Evolutionary conservation across 2,888 invertebrate species (phyloP).

Genomic region (Tinea semifulvella): DNA sequence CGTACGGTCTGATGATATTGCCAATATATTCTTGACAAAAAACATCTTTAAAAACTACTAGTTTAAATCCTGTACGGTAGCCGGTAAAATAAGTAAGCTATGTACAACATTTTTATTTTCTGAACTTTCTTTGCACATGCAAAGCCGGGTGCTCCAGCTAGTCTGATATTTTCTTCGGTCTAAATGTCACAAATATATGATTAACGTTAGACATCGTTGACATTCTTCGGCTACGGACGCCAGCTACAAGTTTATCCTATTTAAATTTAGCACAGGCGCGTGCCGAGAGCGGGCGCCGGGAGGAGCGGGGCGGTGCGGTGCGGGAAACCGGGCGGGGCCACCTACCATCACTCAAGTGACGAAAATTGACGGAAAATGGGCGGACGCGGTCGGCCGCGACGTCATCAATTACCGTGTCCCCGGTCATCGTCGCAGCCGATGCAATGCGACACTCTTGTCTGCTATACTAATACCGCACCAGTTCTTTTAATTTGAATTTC

Average conservation of each 20-base stretch:
- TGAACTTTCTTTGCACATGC: too few relatives aligned
- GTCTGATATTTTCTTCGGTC: conserved; percentile 26
- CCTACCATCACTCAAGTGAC: conserved; percentile 66
- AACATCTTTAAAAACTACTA: too few relatives aligned
- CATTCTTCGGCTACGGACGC: conserved; percentile 54
- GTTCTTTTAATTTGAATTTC: not conserved
- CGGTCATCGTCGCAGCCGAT: conserved; percentile 38
- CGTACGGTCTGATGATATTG: too few relatives aligned
- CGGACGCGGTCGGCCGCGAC: conserved; percentile 63
- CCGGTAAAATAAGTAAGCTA: too few relatives aligned
- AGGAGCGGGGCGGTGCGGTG: conserved; percentile 23
- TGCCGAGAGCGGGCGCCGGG: conserved; percentile 28
- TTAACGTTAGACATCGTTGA: conserved; percentile 52
- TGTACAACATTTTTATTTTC: too few relatives aligned
- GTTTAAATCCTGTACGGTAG: too few relatives aligned
- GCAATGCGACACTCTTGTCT: conserved; percentile 1
- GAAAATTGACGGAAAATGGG: conserved; percentile 69
- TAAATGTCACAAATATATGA: conserved; percentile 63
- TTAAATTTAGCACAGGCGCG: conserved; percentile 66
- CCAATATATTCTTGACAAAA: too few relatives aligned
- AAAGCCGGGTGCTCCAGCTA: too few relatives aligned
- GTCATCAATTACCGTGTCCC: conserved; percentile 63
- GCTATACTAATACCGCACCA: not conserved
- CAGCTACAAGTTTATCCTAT: conserved; percentile 63
- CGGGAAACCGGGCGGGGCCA: conserved; percentile 46